Conservation (phyloP, 2,113 vertebrate species). For the Rana temporaria region DNA sequence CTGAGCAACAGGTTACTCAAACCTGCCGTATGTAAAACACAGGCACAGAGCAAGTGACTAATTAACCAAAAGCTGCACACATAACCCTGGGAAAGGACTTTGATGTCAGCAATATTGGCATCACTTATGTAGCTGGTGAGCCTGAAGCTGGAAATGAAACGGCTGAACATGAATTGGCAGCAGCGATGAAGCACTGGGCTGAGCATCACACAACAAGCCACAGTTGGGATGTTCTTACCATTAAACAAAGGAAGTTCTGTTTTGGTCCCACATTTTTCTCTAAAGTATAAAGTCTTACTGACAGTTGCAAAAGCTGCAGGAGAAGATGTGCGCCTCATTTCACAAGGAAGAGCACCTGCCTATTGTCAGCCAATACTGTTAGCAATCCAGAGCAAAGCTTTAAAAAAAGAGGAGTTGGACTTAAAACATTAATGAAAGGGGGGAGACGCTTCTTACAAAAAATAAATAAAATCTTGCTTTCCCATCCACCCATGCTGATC, state of each 20-base stretch:
- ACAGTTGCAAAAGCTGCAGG: slow-evolving; percentile 67
- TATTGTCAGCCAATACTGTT: not conserved
- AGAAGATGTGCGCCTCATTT: slow-evolving; percentile 59
- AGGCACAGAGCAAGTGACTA: slow-evolving; percentile 1
- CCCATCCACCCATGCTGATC: no score
- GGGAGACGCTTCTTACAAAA: no score
- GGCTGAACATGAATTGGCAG: slow-evolving; percentile 61
- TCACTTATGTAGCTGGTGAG: not conserved
- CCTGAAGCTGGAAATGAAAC: slow-evolving; percentile 14
- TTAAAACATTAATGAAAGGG: no score
- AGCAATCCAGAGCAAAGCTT: no score
- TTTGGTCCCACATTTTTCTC: slow-evolving; percentile 69
- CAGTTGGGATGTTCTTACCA: slow-evolving; percentile 72
- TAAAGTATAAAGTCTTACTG: slow-evolving; percentile 65
- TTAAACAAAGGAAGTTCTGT: slow-evolving; percentile 85
- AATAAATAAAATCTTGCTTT: no score
- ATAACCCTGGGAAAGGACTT: not conserved
- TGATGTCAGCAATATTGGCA: slow-evolving; percentile 24
- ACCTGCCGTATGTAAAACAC: not conserved
- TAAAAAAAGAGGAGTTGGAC: no score
- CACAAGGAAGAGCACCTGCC: not conserved
- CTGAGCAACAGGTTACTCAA: not conserved
- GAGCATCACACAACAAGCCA: slow-evolving; percentile 67
- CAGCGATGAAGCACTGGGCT: slow-evolving; percentile 70
- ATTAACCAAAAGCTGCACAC: slow-evolving; percentile 27